Percentiles rank a stretch among this genome's conserved stretches.
phyloP scores from a whole-genome alignment of 2,113 vertebrate species.

The Petrocephalus microphthalmus region DNA sequence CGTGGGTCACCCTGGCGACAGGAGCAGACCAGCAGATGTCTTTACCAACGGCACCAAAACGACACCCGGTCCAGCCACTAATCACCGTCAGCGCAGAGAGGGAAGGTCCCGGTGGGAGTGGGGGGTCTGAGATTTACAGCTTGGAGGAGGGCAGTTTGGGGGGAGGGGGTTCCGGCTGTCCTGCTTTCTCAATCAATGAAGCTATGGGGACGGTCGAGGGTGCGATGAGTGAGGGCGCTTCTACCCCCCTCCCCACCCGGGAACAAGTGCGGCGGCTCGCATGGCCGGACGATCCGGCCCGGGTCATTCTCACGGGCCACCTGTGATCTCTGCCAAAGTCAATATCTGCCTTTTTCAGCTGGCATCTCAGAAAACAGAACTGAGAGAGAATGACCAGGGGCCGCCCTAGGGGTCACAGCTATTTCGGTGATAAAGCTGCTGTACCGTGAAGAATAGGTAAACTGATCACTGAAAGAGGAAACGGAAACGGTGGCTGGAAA shows the following conservation, averaged over 20 bases:
- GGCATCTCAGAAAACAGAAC: constrained; percentile 17
- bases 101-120: background rate
- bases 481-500: background rate
- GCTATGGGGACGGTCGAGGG: background rate
- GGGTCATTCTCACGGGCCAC: background rate
- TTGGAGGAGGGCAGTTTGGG: background rate
- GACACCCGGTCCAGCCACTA: background rate
- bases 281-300: background rate
- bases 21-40: constrained; percentile 15
- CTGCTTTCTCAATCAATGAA: constrained; percentile 34
- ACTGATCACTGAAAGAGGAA: background rate
- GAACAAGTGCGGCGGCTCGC: background rate
- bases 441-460: background rate
- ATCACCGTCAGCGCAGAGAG: background rate
- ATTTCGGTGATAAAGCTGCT: background rate
- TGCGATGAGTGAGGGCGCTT: background rate
- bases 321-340: background rate
- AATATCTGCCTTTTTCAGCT: background rate
- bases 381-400: background rate
- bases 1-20: background rate
- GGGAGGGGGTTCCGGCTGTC: background rate
- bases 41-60: constrained; percentile 23
- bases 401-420: background rate
- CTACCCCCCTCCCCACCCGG: background rate
- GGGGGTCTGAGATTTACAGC: constrained; percentile 31